Evolutionary conservation across 1,140 invertebrate species (phyloP), one percentile per base, ranked within the genome.

Genomic region (Hylaeus anthracinus): DNA sequence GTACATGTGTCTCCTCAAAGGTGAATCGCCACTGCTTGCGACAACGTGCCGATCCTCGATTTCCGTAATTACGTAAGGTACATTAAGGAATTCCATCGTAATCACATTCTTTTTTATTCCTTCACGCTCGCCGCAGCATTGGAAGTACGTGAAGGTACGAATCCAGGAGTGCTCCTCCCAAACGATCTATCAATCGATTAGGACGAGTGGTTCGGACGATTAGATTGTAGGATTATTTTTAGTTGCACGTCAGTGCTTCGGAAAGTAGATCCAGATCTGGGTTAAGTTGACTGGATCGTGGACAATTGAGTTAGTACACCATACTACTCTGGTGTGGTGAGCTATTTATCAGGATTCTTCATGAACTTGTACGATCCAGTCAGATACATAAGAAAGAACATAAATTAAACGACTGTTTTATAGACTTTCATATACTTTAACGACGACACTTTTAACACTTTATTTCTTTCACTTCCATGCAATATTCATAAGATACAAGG

Each of bases 111-210:
- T 84, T 72, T 53, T 0, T 69, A 58, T 55, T 73, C 39, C 48
- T 56, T 72, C 71, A 72, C 75, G 76, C 70, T 65, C 72, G n/a
- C 58, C 51, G 69, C 95, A 97, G 96, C 96, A 97, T 92, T 97
- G 96, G 96, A 97, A 96, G 92, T 96, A 96, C 93, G 94, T 96
- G 87, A 96, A 97, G 96, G 96, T 97, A 95, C 93, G 95, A 64
- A 58, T 51, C 43, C 51, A 48, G 12, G 0, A 60, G 43, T 26
- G 37, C 41, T 63, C 41, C 8, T 14, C 3, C 10, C 43, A n/a
- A 15, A 0, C 39, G 12, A 51, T 0, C 39, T 12, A n/a, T 55
- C 5, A 10, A 48, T 37, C n/a, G 14, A 51, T 37, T 8, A 26
- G 61, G 60, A 72, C 77, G 77, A 79, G 77, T 79, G 77, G 71